Base-by-base conservation (phyloP, 2,797 vertebrate genomes). In the Chrysocyon brachyurus region DNA sequence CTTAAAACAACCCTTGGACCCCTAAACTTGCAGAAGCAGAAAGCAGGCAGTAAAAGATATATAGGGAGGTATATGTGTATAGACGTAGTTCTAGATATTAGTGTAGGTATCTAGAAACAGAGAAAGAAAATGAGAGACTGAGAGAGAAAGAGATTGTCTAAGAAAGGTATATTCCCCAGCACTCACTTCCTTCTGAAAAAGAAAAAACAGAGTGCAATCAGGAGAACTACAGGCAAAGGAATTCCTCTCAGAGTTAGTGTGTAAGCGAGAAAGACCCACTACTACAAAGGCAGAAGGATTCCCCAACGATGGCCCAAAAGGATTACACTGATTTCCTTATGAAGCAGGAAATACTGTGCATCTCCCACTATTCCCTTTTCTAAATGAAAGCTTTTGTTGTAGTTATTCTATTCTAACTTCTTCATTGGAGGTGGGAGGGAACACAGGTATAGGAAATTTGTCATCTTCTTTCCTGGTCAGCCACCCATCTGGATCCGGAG, bases 1-100 rank as follows among this genome's bases (percentile, higher is more conserved):
- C 52, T 93, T 93, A 87, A 97, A 83, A 87, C 22, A 85, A 95
- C 36, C 36, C 49, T 46, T 5, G 61, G 70, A 40, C 8, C 88
- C 70, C 36, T 84, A 59, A 87, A 88, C 31, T 84, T 81, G 12
- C 40, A 79, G 61, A 31, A 94, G 21, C 49, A 91, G 73, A 92
- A 94, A 96, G 31, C 28, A 75, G 14, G 24, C 40, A 81, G 15
- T 63, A 21, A 83, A 83, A 83, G n/a, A 33, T 21, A 89, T 7
- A n/a, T 7, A 66, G 24, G 68, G 11, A 12, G 7, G 70, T 28
- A 7, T 75, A 28, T 75, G 8, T 64, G 3, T 75, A 19, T 61
- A 93, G 7, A 40, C 12, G 28, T 12, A n/a, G 15, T n/a, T n/a
- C 31, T 16, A 78, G 9, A 54, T 5, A 19, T 54, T 31, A 54